Evolutionary conservation across 2,888 invertebrate species (phyloP), one percentile per base, ranked within the genome.

Genomic region (Sussaba pulchella): DNA sequence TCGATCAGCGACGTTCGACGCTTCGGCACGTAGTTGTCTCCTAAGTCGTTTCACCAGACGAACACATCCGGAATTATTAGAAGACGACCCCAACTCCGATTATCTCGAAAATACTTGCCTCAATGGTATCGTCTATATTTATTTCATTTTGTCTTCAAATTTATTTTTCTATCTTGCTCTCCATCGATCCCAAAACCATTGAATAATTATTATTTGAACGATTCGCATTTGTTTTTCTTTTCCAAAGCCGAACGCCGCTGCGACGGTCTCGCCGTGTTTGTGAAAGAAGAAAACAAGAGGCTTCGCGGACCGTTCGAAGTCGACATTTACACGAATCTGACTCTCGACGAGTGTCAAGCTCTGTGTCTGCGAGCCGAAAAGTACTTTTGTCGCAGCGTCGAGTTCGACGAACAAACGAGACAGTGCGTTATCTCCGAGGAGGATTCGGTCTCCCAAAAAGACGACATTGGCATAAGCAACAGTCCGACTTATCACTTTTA

Each of bases 51-150:
- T 97, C 89, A 98, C 98, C 0, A 93, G 97, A 87, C 94, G 98
- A 88, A 97, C 97, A 0, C 97, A 97, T 91, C 97, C 98, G 0
- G 96, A 97, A 87, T 92, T 97, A 10, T 92, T 98, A 61, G 96
- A 96, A 91, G 97, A 97, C 87, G 97, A 98, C 90, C 96, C 97
- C 1, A 97, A 96, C 90, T 96, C 96, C 0, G 98, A 98, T 91
- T 98, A 98, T 92, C 93, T 98, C 88, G 98, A 98, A 93, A 98
- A 98, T 89, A 97, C 97, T 61, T 98, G 98, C 91, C 93, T 98
- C 10, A 97, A 96, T 89, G 96, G 98, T 97, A 93, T 52, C 54
- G 19, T 41, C 12, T n/a, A 14, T 14, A 12, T 24, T 52, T 12
- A 21, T 24, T 43, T n/a, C 43, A n/a, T n/a, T 52, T 52, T 8